Evolutionary conservation across 2,797 vertebrate genomes (phyloP).

Genomic region (Sebastes vulpes): DNA sequence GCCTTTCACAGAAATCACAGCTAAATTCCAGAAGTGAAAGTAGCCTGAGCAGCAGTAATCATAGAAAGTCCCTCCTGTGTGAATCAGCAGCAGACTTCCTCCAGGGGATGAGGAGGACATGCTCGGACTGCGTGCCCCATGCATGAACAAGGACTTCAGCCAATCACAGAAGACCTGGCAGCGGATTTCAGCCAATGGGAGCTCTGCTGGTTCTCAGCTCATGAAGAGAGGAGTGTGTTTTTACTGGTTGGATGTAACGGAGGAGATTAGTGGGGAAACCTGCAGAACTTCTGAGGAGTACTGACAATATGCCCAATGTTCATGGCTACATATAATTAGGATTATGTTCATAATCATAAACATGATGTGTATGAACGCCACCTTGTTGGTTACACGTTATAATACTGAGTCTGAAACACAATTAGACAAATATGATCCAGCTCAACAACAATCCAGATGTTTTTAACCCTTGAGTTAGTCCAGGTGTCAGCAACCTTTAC

Average conservation of each 20-base stretch:
- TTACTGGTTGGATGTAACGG: neutral
- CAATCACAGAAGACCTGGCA: slow-evolving; percentile 46
- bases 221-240: neutral
- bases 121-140: slow-evolving; percentile 18
- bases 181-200: slow-evolving; percentile 36
- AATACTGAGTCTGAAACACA: neutral
- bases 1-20: neutral
- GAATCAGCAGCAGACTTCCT: neutral
- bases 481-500: no score
- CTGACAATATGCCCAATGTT: neutral
- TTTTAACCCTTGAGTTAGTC: neutral
- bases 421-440: neutral
- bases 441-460: neutral
- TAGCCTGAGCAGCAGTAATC: neutral
- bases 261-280: neutral
- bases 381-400: neutral
- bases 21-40: neutral
- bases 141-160: slow-evolving; percentile 45
- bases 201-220: neutral
- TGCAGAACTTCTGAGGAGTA: neutral
- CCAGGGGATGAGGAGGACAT: slow-evolving; percentile 7
- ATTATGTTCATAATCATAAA: neutral
- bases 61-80: neutral
- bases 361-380: neutral
- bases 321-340: no score